These are phyloP conservation scores for Lycophotia porphyrea DNA, from an alignment of 2,888 invertebrate species.

Conservation along the genomic window DNA sequence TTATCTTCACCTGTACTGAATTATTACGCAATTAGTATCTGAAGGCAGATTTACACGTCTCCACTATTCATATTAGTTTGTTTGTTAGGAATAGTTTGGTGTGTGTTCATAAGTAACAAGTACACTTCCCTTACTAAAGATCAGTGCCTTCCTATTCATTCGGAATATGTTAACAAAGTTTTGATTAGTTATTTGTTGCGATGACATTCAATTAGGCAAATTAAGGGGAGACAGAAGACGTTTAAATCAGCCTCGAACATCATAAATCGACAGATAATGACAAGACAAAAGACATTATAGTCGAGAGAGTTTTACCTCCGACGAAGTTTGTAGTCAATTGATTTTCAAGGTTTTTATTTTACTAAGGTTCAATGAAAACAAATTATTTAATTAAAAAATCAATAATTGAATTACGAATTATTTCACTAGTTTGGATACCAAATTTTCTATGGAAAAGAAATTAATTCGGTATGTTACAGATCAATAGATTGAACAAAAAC, in stretches of 20 bases:
- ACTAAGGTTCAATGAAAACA: background rate
- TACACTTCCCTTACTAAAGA: background rate
- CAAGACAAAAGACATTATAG: constrained; percentile 15
- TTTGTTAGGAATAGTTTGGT: constrained; percentile 9
- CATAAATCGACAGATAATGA: constrained; percentile 28
- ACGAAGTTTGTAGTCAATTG: constrained; percentile 32
- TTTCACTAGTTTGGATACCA: background rate
- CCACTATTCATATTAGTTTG: constrained; percentile 12
- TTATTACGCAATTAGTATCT: constrained; percentile 30
- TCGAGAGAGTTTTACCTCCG: constrained; percentile 15
- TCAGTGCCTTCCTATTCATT: background rate
- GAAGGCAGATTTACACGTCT: constrained; percentile 50
- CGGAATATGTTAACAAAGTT: constrained; percentile 11
- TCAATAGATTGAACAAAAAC: background rate
- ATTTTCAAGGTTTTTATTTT: constrained; percentile 5
- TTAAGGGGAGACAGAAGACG: constrained; percentile 27
- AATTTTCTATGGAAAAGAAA: background rate
- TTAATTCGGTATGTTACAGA: background rate
- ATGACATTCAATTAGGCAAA: background rate
- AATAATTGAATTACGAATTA: background rate
- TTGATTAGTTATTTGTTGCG: background rate
- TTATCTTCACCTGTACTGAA: constrained; percentile 49
- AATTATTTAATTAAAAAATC: background rate
- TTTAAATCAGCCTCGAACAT: constrained; percentile 52
- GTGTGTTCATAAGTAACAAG: background rate